Base-by-base conservation (phyloP, 1,140 invertebrate genomes). In the Nautilus pompilius region DNA sequence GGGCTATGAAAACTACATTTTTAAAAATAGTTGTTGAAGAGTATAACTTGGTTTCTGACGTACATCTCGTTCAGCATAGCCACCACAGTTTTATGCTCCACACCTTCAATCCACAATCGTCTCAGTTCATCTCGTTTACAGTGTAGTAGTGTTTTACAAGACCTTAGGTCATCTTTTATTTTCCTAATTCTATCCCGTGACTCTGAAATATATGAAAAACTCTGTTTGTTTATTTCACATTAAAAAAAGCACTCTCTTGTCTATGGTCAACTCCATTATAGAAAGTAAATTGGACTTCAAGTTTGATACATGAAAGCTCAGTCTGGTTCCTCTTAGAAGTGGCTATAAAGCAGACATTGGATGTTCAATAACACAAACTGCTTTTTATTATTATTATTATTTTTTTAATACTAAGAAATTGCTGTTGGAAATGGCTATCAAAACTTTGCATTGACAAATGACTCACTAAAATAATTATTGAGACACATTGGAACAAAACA, bases 61-160 rank as follows among this genome's bases (percentile, higher is more conserved):
- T 85, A 93, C 91, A 96, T 93, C 84, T 96, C 91, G 71, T 93
- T 91, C 32, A 96, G 82, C 78, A 96, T 87, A 64, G 91, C 86
- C 22, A 96, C 80, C 64, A 93, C 90, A 79, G 95, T 90, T 76
- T 95, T 93, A 72, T 97, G 93, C 78, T 97, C 92, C 20, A 96
- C 87, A 5, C 93, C 92, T 82, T 97, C 94, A 1, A 91, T 84
- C 92, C 94, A 97, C 56, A 97, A 85, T 73, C 95, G 91, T 70
- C 93, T 89, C 46, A 99, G 84, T 81, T 99, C 96, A 74, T 97
- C 95, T 53, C 95, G 86, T 65, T 93, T 89, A 82, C 95, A 95
- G 64, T 94, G 89, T 46, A 99, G 81, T 30, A 98, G 82, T 24
- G 89, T 90, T 78, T 96, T 95, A 80, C 95, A 98, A 5, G 92